phyloP scores from a whole-genome alignment of 2,797 vertebrate genomes.

The Sternarchorhynchus goeldii region DNA sequence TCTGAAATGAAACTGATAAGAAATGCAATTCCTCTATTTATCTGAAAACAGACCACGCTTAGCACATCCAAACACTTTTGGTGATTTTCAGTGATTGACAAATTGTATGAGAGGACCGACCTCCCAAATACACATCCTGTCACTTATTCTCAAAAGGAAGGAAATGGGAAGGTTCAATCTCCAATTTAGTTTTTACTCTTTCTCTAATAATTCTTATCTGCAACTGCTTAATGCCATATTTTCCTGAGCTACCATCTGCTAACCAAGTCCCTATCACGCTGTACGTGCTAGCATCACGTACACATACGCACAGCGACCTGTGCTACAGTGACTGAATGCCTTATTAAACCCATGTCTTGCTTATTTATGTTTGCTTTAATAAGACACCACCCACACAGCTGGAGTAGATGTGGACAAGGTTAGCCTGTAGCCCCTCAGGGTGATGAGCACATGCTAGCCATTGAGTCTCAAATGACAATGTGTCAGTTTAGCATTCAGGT shows the following conservation, averaged over 20 bases:
- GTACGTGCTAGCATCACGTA: too few relatives aligned
- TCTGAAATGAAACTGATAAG: background rate
- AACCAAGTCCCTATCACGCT: background rate
- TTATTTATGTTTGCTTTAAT: conserved; percentile 38
- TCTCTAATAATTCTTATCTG: background rate
- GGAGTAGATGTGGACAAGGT: conserved; percentile 9
- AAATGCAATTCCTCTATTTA: background rate
- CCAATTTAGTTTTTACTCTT: background rate
- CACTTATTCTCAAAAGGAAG: background rate
- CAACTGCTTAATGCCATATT: background rate
- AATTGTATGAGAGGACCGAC: background rate
- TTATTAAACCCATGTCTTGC: conserved; percentile 22
- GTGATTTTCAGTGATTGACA: background rate
- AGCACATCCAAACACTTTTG: background rate
- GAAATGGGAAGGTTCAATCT: background rate
- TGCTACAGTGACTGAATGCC: conserved; percentile 27
- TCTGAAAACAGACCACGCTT: background rate
- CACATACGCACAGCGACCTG: background rate
- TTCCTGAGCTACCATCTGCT: background rate
- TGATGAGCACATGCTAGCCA: conserved; percentile 12
- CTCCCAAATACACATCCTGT: background rate
- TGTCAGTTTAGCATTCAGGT: conserved; percentile 38
- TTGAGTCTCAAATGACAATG: conserved; percentile 2
- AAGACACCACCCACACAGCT: conserved; percentile 31
- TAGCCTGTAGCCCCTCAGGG: conserved; percentile 13